Conservation (phyloP, 2,113 vertebrate species). For the Pipa parva region DNA sequence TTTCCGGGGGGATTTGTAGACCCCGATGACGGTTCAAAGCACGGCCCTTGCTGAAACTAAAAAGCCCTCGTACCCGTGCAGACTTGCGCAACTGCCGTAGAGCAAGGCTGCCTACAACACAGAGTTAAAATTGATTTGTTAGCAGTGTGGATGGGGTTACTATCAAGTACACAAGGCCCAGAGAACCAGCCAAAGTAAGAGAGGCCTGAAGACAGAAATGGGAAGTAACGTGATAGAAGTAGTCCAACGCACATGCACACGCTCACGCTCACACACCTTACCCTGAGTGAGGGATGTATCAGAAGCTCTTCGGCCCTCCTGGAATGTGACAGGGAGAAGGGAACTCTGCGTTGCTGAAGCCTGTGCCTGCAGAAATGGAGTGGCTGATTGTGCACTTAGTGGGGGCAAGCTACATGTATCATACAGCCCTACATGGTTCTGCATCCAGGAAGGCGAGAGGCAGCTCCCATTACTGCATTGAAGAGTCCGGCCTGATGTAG, state of each 20-base stretch:
- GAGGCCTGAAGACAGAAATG: neutral
- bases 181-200: conserved; percentile 8
- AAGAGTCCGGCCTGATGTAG: conserved; percentile 72
- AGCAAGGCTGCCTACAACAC: neutral
- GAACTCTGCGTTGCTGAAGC: conserved; percentile 69
- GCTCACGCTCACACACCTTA: conserved; percentile 55
- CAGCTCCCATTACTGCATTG: conserved; percentile 89
- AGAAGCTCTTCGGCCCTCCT: conserved; percentile 92
- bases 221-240: neutral
- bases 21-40: conserved; percentile 80
- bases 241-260: neutral
- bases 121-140: too few species aligned
- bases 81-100: conserved; percentile 86
- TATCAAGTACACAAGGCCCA: rapidly evolving
- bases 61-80: conserved; percentile 82
- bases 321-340: conserved; percentile 75
- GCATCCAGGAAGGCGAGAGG: conserved; percentile 67
- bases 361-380: conserved; percentile 78
- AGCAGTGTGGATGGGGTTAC: neutral
- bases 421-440: conserved; percentile 37
- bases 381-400: conserved; percentile 72
- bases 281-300: conserved; percentile 97
- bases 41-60: conserved; percentile 94
- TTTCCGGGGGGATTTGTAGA: conserved; percentile 55
- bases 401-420: conserved; percentile 50